These are phyloP conservation scores for Lipophrys pholis DNA, from an alignment of 2,113 vertebrate genomes.

Conservation along the genomic window DNA sequence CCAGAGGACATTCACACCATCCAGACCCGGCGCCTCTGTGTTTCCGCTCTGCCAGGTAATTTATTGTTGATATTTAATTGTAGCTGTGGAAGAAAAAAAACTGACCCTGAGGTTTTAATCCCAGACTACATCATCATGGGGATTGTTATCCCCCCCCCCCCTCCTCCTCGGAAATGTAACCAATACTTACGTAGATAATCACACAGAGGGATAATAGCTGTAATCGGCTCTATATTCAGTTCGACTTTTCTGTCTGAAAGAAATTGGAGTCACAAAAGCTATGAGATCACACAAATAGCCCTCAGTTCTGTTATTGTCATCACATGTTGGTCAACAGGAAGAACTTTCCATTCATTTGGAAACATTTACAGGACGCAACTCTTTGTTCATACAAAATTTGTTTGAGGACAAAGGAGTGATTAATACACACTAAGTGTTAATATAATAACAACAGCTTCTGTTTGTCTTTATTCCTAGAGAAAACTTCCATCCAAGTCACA, in stretches of 20 bases:
- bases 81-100: neutral
- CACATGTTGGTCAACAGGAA: no score
- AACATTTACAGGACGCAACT: neutral
- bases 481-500: no score
- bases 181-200: conserved; percentile 51
- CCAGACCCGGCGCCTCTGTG: neutral
- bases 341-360: no score
- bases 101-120: conserved; percentile 17
- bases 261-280: neutral
- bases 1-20: conserved; percentile 22
- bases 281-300: neutral
- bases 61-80: conserved; percentile 1
- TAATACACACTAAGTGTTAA: no score
- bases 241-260: conserved; percentile 18
- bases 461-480: no score
- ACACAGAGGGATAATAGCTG: conserved; percentile 40
- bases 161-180: conserved; percentile 31
- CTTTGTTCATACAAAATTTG: neutral
- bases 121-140: neutral
- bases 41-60: conserved; percentile 27
- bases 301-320: neutral
- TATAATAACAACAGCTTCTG: no score
- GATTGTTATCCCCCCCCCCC: no score
- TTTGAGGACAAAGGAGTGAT: neutral
- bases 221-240: conserved; percentile 35